Evolutionary conservation across 1,140 invertebrate species (phyloP), one percentile per base, ranked within the genome.

Genomic region (Physella acuta): DNA sequence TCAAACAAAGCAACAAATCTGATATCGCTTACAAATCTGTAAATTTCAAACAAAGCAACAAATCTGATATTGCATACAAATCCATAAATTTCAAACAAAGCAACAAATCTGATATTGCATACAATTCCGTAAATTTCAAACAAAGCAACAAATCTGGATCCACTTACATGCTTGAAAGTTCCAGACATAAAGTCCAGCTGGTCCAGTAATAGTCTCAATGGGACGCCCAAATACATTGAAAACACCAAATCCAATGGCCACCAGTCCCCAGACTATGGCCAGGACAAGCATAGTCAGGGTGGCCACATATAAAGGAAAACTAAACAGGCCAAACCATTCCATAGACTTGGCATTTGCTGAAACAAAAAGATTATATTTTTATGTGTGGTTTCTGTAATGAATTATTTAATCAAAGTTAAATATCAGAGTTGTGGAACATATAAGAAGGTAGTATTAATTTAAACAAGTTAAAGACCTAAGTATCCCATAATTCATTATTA

Each of bases 141-240:
- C 17, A 55, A 28, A 39, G 33, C 63, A 69, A 52, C 16, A 20
- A 8, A 51, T 39, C n/a, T n/a, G n/a, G 16, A 17, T 20, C 24
- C 62, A 87, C 88, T 90, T 88, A 93, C 92, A 82, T 74, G 90
- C 89, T 73, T 91, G 79, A 34, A 86, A 86, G 83, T 93, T 93
- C 89, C 92, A 93, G 4, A 92, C 78, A 78, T 92, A 93, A 51
- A 94, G 87, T 24, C 92, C 92, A n/a, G 89, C 87, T n/a, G 92
- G 85, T 1, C 91, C 91, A 34, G 91, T 88, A 60, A 92, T 87
- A 65, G 89, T 89, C 73, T 90, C 88, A 64, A 90, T 88, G 11
- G 91, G 92, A 33, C 89, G 91, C 3, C 90, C 91, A 37, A 90
- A 89, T 3, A 92, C 90, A 78, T 93, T 93, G 56, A 93, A 88